Evolutionary conservation across 1,140 invertebrate genomes (phyloP).

Genomic region (Pararge aegeria): DNA sequence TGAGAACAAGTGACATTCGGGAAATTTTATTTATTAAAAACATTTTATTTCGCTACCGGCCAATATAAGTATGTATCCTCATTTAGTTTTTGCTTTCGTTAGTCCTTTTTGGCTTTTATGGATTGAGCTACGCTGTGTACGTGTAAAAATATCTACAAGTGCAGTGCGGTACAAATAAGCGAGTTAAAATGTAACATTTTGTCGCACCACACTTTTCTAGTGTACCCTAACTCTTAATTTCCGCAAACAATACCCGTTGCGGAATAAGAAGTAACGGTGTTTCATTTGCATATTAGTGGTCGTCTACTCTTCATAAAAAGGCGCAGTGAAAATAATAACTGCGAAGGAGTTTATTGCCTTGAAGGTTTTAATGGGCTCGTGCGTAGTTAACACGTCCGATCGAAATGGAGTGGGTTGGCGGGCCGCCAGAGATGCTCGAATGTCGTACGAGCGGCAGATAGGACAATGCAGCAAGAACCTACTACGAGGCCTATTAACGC

Average conservation of each 20-base stretch:
- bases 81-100: no score
- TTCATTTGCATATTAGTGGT: constrained; percentile 61
- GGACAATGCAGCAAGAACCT: not conserved
- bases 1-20: no score
- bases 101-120: no score
- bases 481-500: no score
- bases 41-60: no score
- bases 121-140: no score
- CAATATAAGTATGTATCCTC: no score
- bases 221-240: not conserved
- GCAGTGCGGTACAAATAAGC: no score
- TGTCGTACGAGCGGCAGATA: not conserved
- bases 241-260: not conserved
- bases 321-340: constrained; percentile 44
- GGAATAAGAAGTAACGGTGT: constrained; percentile 44
- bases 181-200: no score
- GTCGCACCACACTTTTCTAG: no score
- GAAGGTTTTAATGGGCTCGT: constrained; percentile 43
- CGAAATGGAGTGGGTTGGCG: constrained; percentile 24
- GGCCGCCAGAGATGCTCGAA: not conserved
- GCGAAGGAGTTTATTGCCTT: constrained; percentile 44
- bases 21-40: no score
- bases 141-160: no score
- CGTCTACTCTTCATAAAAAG: constrained; percentile 47
- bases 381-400: constrained; percentile 38